Percentiles rank a stretch among this genome's conserved stretches.
These are phyloP conservation scores for Riptortus pedestris DNA, from an alignment of 1,140 invertebrate species.

Conservation along the genomic window DNA sequence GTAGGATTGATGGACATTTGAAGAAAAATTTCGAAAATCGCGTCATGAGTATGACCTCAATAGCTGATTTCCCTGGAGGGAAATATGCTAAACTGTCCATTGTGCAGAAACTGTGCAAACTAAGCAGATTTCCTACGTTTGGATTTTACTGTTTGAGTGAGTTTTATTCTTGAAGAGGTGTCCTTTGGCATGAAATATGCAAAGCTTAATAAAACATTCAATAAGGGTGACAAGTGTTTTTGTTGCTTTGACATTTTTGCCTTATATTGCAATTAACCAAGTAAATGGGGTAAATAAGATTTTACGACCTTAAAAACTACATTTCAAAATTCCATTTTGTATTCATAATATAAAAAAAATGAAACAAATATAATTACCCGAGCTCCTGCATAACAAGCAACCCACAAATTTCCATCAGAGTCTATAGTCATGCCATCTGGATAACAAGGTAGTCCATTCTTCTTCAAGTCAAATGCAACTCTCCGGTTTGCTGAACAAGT, in stretches of 20 bases:
- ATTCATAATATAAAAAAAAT: not conserved
- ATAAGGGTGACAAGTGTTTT: not conserved
- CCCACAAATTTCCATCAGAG: constrained; percentile 51
- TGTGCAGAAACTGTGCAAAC: too few relatives aligned
- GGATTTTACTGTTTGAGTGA: too few relatives aligned
- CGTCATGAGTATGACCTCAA: too few relatives aligned
- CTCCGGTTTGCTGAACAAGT: constrained; percentile 37
- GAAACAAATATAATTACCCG: constrained; percentile 22
- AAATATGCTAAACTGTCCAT: too few relatives aligned
- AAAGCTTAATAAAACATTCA: too few relatives aligned
- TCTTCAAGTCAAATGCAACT: constrained; percentile 38
- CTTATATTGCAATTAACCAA: not conserved
- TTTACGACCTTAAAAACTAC: not conserved
- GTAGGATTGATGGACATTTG: too few relatives aligned
- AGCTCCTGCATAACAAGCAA: constrained; percentile 47
- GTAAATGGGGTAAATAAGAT: not conserved
- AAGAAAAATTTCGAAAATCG: too few relatives aligned
- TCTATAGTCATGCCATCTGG: constrained; percentile 65
- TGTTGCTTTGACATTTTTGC: not conserved
- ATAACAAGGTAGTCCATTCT: constrained; percentile 40
- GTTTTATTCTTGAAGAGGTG: too few relatives aligned
- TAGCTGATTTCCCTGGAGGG: too few relatives aligned
- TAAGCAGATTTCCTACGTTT: too few relatives aligned
- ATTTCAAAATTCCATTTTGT: not conserved
- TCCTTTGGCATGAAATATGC: too few relatives aligned